Conservation (phyloP, 2,113 vertebrate species). For the Solenodon paradoxus region DNA sequence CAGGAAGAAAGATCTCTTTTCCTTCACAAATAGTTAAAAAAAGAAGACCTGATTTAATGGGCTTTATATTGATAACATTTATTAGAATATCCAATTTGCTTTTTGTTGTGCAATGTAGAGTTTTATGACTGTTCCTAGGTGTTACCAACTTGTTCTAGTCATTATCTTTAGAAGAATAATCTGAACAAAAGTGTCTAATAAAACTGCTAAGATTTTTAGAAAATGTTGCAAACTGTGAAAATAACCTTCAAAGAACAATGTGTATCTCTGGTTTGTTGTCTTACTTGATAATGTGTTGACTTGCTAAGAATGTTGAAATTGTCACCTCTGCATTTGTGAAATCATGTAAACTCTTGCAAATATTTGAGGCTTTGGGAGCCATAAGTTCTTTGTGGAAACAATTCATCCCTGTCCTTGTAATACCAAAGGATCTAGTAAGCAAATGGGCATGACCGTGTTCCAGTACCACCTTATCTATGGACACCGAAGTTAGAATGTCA, state of each 20-base stretch:
- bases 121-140: background rate
- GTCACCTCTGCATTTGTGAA: background rate
- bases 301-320: background rate
- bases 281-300: background rate
- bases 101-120: background rate
- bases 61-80: conserved; percentile 22
- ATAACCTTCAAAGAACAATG: conserved; percentile 12
- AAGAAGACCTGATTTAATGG: background rate
- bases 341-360: background rate
- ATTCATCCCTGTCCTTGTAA: background rate
- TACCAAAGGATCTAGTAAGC: background rate
- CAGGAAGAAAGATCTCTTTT: background rate
- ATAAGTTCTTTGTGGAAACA: background rate
- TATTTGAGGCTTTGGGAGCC: background rate
- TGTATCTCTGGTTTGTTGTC: background rate
- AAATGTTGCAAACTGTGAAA: background rate
- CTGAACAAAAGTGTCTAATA: conserved; percentile 2
- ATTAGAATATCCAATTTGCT: background rate
- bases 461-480: background rate
- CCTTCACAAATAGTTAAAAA: background rate
- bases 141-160: conserved; percentile 34
- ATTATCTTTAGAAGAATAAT: background rate
- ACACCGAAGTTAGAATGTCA: background rate
- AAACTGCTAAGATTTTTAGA: background rate
- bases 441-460: background rate